Evolutionary conservation across 2,113 vertebrate species (phyloP).

Genomic region (Peromyscus polionotus): DNA sequence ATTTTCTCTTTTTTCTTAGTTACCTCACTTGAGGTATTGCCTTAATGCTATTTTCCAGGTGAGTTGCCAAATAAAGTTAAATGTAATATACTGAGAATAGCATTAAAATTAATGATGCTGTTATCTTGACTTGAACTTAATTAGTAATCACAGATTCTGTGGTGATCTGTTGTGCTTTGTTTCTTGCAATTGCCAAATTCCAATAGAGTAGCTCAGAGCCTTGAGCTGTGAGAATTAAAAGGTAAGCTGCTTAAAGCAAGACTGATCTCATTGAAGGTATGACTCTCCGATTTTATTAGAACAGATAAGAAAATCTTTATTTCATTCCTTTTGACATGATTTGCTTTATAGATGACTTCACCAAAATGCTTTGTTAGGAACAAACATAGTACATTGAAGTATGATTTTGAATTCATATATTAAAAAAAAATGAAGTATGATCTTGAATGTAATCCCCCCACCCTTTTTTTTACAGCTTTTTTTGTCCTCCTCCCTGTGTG

Average conservation of each 20-base stretch:
- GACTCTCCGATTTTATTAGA: not conserved
- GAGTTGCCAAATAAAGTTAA: constrained; percentile 49
- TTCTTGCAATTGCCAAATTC: not conserved
- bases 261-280: not conserved
- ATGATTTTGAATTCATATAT: constrained; percentile 29
- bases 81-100: not conserved
- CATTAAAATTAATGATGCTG: not conserved
- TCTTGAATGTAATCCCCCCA: constrained; percentile 54
- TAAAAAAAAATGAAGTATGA: constrained; percentile 35
- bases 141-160: constrained; percentile 36
- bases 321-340: not conserved
- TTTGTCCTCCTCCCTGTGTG: constrained; percentile 98
- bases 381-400: not conserved
- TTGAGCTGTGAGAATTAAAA: constrained; percentile 1
- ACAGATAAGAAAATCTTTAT: constrained; percentile 23
- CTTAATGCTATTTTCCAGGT: constrained; percentile 38
- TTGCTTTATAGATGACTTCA: constrained; percentile 23
- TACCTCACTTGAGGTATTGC: not conserved
- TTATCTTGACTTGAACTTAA: constrained; percentile 39
- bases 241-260: not conserved
- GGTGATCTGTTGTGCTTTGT: not conserved
- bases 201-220: not conserved
- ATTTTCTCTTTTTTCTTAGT: not conserved
- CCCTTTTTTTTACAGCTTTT: constrained; percentile 90
- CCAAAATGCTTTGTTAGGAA: not conserved